Conservation (phyloP, 2,888 invertebrate genomes). For the Cremastinae sp. region DNA sequence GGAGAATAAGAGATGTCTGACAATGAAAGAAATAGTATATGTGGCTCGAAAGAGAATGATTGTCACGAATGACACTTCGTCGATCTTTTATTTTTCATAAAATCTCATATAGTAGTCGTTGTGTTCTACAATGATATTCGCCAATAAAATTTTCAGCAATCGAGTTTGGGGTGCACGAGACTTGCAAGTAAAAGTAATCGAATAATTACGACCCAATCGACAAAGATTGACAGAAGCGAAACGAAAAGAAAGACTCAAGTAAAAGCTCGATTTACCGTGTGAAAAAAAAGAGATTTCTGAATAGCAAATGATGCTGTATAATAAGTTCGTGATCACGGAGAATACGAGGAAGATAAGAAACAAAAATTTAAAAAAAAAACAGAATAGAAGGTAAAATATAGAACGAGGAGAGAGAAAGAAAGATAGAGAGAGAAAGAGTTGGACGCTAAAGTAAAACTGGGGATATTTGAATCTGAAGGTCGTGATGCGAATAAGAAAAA, state of each 20-base stretch:
- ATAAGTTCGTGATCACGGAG: background rate
- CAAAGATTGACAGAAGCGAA: background rate
- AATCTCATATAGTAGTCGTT: slow-evolving; percentile 33
- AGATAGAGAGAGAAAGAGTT: slow-evolving; percentile 49
- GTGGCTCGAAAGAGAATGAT: slow-evolving; percentile 10
- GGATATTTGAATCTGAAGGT: slow-evolving; percentile 64
- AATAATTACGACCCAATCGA: background rate
- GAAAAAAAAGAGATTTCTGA: slow-evolving; percentile 19
- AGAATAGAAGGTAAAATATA: too few species aligned
- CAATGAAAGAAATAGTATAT: too few species aligned
- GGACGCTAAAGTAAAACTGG: slow-evolving; percentile 50
- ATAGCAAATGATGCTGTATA: slow-evolving; percentile 13
- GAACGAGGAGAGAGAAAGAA: slow-evolving; percentile 30
- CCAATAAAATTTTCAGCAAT: slow-evolving; percentile 44
- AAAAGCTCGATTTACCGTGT: slow-evolving; percentile 14
- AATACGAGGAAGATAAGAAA: slow-evolving; percentile 15
- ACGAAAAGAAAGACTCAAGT: background rate
- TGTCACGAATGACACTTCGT: slow-evolving; percentile 19
- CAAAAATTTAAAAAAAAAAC: slow-evolving; percentile 38
- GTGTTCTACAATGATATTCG: slow-evolving; percentile 46
- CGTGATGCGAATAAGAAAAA: slow-evolving; percentile 62
- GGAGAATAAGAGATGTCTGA: slow-evolving; percentile 13
- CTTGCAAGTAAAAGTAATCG: slow-evolving; percentile 7
- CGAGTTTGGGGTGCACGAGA: slow-evolving; percentile 33
- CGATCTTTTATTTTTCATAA: slow-evolving; percentile 36